Base-by-base conservation (phyloP, 2,797 vertebrate species). In the Zenarchopterus dispar region DNA sequence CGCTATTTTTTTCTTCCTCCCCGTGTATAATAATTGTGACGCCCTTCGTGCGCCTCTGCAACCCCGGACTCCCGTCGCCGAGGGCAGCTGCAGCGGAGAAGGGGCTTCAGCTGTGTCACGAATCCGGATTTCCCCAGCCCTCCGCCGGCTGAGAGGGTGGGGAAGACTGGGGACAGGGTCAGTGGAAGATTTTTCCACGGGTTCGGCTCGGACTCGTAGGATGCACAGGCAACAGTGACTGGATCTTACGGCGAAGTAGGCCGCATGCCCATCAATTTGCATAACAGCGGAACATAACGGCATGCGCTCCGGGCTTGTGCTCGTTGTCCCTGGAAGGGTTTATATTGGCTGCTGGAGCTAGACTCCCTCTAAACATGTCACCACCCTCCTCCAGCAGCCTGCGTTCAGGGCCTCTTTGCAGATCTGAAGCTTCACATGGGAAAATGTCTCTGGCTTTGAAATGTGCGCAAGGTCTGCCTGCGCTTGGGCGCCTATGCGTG, bases 121-220 rank as follows among this genome's bases (percentile, higher is more conserved):
- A 92, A 92, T 91, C 88, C 89, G 87, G 76, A 86, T 92, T 90
- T 75, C 81, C 88, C 81, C 79, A 88, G 67, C 85, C 82, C 80
- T 79, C 78, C 62, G 76, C 84, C 85, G 88, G 90, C 82, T 80
- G 82, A 82, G 82, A 88, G 81, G 80, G 84, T 80, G 83, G 86
- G 82, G 80, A 87, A 82, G 79, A 86, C 78, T 78, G 72, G 77
- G 67, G 79, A 88, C 73, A 65, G 86, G 88, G 86, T 88, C 84
- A 82, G 85, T 77, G 80, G 78, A 82, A 84, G 74, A 84, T 86
- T 85, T 85, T 36, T 9, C 67, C 67, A 67, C 31, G 77, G 28
- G 80, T 77, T 75, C 62, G 73, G 6, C 65, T 70, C 64, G 74
- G 75, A 82, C 84, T 77, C 58, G 11, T 63, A 70, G 68, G 77